Base-by-base conservation (phyloP, 1,140 invertebrate genomes). In the Plodia interpunctella region DNA sequence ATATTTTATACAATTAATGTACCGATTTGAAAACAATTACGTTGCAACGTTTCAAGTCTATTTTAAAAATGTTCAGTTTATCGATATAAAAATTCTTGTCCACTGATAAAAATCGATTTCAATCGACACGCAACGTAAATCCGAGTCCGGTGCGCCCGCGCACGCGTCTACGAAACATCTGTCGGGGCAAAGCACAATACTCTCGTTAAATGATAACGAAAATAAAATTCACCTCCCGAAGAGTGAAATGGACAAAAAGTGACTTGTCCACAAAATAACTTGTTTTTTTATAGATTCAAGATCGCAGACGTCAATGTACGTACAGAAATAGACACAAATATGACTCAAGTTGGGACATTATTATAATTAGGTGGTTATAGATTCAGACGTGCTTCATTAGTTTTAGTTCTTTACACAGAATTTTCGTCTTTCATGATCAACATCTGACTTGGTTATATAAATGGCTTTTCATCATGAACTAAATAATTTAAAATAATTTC, bases 181-280 rank as follows among this genome's bases (percentile, higher is more conserved):
- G 76, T 72, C 68, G 72, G 60, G 52, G 70, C 61, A 55, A 30
- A 11, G 57, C 60, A 75, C 72, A 72, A 80, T 76, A 76, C 75
- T 66, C 74, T 75, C 72, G 76, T 77, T 55, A 70, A 80, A 82
- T 81, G 80, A 85, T 85, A 86, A 86, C 85, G 62, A 86, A 87
- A 85, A 88, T 88, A 88, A 84, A 83, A 80, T 74, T 15, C 70
- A 70, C 76, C 80, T 80, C 80, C 77, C 76, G 79, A 73, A 74
- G 70, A 65, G 79, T 67, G 62, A 78, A 68, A 61, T 55, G 60
- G 69, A 78, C 74, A 80, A 76, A 75, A 74, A 63, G 56, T 49
- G 35, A 49, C 11, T 49, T 53, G 28, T 53, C 20, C 32, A 38
- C 25, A 25, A 17, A 53, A 28, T 54, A 53, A 59, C 50, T 20